These are phyloP conservation scores for Hirundichthys speculiger DNA, from an alignment of 2,113 vertebrate genomes.

Conservation along the genomic window DNA sequence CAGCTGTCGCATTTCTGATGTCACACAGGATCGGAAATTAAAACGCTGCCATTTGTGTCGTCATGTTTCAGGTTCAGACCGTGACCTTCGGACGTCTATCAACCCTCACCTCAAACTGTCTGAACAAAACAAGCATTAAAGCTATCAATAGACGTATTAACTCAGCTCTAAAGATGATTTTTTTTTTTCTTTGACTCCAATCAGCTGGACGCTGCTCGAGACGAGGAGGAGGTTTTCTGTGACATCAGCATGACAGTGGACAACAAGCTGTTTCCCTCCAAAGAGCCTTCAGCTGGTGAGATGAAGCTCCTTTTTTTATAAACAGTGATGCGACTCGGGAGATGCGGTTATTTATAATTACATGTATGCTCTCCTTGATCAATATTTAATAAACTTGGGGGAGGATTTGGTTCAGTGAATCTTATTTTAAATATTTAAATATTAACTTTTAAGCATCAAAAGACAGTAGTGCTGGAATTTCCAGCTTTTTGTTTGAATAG, in stretches of 20 bases:
- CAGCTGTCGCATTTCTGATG: slow-evolving; percentile 21
- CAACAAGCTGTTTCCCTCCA: slow-evolving; percentile 92
- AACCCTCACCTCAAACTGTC: background rate
- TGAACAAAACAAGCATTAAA: background rate
- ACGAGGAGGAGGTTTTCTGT: slow-evolving; percentile 94
- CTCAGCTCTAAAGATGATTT: background rate
- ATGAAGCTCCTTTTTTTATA: background rate
- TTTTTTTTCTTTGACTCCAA: slow-evolving; percentile 24
- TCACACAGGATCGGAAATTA: slow-evolving; percentile 15
- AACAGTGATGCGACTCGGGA: background rate
- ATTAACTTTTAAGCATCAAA: background rate
- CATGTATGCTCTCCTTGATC: background rate
- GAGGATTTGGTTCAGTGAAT: background rate
- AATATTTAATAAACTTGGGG: background rate
- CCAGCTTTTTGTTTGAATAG: background rate
- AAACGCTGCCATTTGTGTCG: background rate
- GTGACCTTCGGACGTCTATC: background rate
- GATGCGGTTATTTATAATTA: background rate
- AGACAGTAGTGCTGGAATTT: background rate
- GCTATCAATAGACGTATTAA: background rate
- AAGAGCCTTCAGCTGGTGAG: slow-evolving; percentile 88
- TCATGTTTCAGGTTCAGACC: no score
- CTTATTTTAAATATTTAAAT: background rate
- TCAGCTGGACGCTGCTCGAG: slow-evolving; percentile 93
- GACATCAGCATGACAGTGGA: slow-evolving; percentile 93